Conservation (phyloP, 2,113 vertebrate genomes). For the Crotalus helleri region DNA sequence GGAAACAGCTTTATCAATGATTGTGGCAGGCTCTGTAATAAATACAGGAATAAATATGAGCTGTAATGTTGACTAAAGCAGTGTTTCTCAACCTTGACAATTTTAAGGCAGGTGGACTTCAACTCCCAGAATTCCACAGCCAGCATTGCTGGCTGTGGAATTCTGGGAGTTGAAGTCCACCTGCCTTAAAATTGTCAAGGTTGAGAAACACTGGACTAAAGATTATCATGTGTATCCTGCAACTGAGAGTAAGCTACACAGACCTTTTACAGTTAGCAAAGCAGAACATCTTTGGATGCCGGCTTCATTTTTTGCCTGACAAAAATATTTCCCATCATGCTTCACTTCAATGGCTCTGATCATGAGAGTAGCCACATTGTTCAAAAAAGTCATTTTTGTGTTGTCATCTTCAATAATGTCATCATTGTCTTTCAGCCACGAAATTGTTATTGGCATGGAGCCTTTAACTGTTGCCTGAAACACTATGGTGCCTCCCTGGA, state of each 20-base stretch:
- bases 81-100: too few species aligned
- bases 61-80: constrained; percentile 14
- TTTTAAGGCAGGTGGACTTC: too few species aligned
- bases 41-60: constrained; percentile 54
- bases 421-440: constrained; percentile 93
- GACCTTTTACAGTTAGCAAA: constrained; percentile 92
- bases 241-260: constrained; percentile 56
- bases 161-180: too few species aligned
- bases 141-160: too few species aligned
- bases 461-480: constrained; percentile 88
- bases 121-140: too few species aligned
- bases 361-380: constrained; percentile 82
- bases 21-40: constrained; percentile 88
- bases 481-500: constrained; percentile 81
- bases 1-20: constrained; percentile 88
- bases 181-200: too few species aligned
- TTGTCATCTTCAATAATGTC: constrained; percentile 88
- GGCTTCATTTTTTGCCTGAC: constrained; percentile 95
- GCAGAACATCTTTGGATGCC: constrained; percentile 92
- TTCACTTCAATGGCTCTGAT: constrained; percentile 83
- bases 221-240: neutral
- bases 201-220: neutral
- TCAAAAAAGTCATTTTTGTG: constrained; percentile 86
- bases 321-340: constrained; percentile 90
- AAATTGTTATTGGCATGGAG: constrained; percentile 85